Evolutionary conservation across 2,113 vertebrate genomes (phyloP).

Genomic region (Otolemur garnettii): DNA sequence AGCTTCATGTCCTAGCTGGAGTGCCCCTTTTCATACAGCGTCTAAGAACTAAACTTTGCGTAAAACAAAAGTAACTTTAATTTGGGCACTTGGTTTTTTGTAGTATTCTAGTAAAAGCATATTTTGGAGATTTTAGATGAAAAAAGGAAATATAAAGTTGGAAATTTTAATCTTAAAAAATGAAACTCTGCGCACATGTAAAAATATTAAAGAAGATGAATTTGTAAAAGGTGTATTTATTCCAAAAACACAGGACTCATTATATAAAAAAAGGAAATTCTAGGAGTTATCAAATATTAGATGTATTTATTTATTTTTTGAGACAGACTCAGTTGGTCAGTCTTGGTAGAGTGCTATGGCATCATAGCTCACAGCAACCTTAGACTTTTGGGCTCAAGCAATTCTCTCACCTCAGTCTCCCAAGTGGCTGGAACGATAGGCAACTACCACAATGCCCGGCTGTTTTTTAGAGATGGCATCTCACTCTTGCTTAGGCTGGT

Average conservation of each 20-base stretch:
- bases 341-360: too few species aligned
- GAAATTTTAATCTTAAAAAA: slow-evolving; percentile 8
- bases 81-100: background rate
- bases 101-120: background rate
- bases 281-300: background rate
- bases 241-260: background rate
- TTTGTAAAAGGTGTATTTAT: background rate
- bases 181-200: background rate
- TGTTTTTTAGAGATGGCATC: too few species aligned
- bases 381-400: too few species aligned
- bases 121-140: background rate
- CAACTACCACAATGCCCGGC: too few species aligned
- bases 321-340: too few species aligned
- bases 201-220: background rate
- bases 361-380: too few species aligned
- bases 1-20: background rate
- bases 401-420: too few species aligned
- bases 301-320: too few species aligned
- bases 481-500: too few species aligned
- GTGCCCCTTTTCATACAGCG: background rate
- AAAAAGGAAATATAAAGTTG: background rate
- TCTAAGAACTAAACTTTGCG: background rate
- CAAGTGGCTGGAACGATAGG: too few species aligned
- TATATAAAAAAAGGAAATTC: slow-evolving; percentile 37
- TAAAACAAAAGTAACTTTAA: background rate